phyloP scores from a whole-genome alignment of 35 echinoderm and acorn worm species.

The Strongylocentrotus purpuratus region DNA sequence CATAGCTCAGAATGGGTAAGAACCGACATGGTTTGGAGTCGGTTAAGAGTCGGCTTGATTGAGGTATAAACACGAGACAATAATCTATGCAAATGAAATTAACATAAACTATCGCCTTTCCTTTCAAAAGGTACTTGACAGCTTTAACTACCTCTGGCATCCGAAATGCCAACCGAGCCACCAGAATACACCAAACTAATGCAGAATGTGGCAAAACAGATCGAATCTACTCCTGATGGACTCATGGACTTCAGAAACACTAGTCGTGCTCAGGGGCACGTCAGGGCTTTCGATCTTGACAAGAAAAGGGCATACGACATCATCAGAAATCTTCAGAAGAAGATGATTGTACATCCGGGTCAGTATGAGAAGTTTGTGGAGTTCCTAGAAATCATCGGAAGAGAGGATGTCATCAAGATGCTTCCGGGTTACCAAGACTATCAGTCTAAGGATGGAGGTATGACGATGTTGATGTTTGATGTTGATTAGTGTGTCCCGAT shows the following conservation, averaged over 20 bases:
- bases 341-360: neutral
- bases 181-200: neutral
- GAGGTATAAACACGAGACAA: no score
- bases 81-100: no score
- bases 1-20: no score
- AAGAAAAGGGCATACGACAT: slow-evolving; percentile 5
- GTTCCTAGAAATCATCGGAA: neutral
- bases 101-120: no score
- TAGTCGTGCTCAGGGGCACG: neutral
- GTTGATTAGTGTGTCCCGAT: no score
- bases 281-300: neutral
- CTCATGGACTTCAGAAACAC: neutral
- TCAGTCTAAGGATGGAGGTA: neutral
- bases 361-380: neutral
- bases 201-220: neutral
- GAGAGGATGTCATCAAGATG: slow-evolving; percentile 22
- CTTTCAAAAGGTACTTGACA: no score
- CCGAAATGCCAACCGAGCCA: neutral
- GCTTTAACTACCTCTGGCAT: neutral
- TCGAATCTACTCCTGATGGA: neutral
- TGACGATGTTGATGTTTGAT: no score
- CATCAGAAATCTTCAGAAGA: neutral
- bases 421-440: slow-evolving; percentile 8
- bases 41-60: no score
- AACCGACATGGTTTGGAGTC: no score